Conservation (phyloP, 2,888 invertebrate species). For the Cyclophora punctaria region DNA sequence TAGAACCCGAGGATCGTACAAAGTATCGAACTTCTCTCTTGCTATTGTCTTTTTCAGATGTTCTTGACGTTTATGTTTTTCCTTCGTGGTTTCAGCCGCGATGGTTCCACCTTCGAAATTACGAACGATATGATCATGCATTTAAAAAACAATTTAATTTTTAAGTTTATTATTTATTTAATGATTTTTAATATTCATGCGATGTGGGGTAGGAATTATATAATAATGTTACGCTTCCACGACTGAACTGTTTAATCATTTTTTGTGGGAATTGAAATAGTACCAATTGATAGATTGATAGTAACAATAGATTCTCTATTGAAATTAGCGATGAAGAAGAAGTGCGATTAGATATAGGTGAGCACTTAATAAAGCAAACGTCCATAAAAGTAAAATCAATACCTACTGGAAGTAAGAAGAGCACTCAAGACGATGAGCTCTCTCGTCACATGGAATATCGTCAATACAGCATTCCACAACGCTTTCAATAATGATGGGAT, state of each 20-base stretch:
- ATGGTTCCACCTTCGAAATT: conserved; percentile 16
- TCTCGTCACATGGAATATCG: conserved; percentile 31
- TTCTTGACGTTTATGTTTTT: conserved; percentile 47
- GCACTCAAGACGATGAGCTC: conserved; percentile 36
- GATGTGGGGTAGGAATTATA: too few species aligned
- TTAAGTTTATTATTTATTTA: background rate
- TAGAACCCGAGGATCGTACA: conserved; percentile 50
- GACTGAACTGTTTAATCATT: too few species aligned
- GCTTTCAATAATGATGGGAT: conserved; percentile 43
- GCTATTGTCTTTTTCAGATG: conserved; percentile 43
- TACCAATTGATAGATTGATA: too few species aligned
- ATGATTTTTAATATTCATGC: too few species aligned
- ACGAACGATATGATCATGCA: conserved; percentile 20
- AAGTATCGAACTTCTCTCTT: conserved; percentile 51
- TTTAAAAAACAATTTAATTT: background rate
- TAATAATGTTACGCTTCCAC: too few species aligned
- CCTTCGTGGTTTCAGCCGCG: conserved; percentile 43
- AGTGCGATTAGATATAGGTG: too few species aligned
- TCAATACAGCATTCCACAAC: conserved; percentile 35
- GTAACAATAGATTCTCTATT: too few species aligned
- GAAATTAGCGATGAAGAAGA: too few species aligned
- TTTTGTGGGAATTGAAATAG: too few species aligned
- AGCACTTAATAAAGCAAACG: too few species aligned
- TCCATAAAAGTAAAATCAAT: background rate
- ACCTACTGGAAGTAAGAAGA: conserved; percentile 41